Percentiles rank a stretch among this genome's conserved stretches.
phyloP scores from a whole-genome alignment of 2,113 vertebrate species.

The Ariopsis seemanni region DNA sequence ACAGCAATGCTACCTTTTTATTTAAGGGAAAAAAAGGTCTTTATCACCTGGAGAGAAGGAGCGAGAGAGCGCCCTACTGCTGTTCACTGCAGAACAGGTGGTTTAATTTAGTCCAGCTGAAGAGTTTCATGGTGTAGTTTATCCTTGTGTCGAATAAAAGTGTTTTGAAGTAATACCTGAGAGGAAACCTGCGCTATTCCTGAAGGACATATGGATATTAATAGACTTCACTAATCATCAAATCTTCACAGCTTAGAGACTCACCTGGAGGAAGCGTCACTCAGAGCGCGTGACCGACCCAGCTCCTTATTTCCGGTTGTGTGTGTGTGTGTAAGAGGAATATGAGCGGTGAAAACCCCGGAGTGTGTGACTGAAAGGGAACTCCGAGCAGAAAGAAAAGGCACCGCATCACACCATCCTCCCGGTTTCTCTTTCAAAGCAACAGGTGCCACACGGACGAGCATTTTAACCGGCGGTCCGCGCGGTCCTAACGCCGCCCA shows the following conservation, averaged over 20 bases:
- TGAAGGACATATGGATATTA: neutral
- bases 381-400: neutral
- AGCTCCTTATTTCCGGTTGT: neutral
- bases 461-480: constrained; percentile 58
- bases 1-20: neutral
- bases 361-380: neutral
- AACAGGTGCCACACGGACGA: constrained; percentile 70
- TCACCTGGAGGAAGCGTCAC: constrained; percentile 42
- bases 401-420: neutral
- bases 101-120: too few species aligned
- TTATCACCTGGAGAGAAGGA: too few species aligned
- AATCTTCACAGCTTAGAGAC: constrained; percentile 24
- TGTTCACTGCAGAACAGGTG: too few species aligned
- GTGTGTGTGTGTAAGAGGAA: neutral
- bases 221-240: neutral
- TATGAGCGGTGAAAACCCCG: too few species aligned
- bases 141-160: too few species aligned
- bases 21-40: too few species aligned
- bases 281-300: neutral
- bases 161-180: too few species aligned
- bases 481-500: constrained; percentile 41
- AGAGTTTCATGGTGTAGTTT: too few species aligned
- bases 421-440: constrained; percentile 50
- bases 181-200: neutral
- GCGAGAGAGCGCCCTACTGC: too few species aligned